Evolutionary conservation across 2,888 invertebrate genomes (phyloP).

Genomic region (Agrotis exclamationis): DNA sequence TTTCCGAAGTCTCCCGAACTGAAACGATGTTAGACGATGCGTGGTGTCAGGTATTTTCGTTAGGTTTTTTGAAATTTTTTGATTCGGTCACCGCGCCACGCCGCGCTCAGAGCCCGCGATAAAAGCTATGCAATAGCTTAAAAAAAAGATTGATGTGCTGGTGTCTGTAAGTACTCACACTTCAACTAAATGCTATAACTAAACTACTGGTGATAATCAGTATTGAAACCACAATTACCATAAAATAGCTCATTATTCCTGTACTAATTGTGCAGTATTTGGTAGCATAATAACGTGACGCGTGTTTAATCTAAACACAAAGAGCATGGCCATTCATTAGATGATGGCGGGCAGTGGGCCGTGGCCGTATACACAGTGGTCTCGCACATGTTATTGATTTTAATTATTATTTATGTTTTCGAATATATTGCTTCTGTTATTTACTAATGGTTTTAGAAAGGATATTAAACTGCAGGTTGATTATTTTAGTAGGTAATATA

Average conservation of each 20-base stretch:
- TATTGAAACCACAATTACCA: constrained; percentile 2
- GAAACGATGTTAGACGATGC: no score
- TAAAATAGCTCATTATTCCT: constrained; percentile 27
- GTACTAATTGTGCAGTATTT: constrained; percentile 31
- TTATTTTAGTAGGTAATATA: no score
- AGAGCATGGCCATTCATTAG: constrained; percentile 10
- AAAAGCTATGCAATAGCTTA: no score
- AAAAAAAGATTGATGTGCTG: no score
- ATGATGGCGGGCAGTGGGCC: constrained; percentile 9
- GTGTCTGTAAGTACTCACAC: no score
- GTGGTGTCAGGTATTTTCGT: no score
- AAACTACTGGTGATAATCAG: background rate
- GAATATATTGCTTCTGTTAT: background rate
- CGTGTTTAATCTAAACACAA: constrained; percentile 30
- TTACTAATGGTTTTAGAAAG: background rate
- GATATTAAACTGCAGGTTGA: background rate
- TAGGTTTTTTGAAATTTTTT: no score
- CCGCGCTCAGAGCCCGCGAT: no score
- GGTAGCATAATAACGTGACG: constrained; percentile 19
- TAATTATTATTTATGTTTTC: background rate
- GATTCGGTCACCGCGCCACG: no score
- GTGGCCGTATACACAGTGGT: background rate
- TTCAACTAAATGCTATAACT: no score
- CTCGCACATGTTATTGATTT: background rate
- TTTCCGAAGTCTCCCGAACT: no score